Evolutionary conservation across 2,888 invertebrate genomes (phyloP), one percentile per base, ranked within the genome.

Genomic region (Cryptosula pallasiana): DNA sequence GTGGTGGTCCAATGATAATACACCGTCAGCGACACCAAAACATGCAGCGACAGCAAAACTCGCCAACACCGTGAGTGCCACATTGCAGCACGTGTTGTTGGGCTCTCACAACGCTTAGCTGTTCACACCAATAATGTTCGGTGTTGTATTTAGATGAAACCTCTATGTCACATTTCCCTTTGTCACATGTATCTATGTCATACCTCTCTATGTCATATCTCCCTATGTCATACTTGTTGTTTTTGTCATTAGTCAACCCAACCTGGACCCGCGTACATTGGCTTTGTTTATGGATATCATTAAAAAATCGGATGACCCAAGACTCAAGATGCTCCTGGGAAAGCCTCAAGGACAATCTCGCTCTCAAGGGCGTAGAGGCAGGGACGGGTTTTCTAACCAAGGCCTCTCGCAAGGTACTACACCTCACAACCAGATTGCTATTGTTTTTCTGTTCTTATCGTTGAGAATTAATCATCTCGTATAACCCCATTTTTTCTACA

Each of bases 1-100:
- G 57, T n/a, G 57, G 57, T 13, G 57, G 57, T 5, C 57, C 57
- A 23, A 57, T 57, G 57, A 57, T 23, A 57, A 5, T 57, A 23
- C 57, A 57, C 5, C 13, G 57, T 5, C 57, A 57, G 13, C 57
- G n/a, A 23, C 57, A 57, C 5, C 45, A 20, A 45, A 45, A 45
- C 45, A 45, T 45, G 45, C 45, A 5, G 20, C 45, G 45, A 20
- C 20, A 13, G n/a, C n/a, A n/a, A n/a, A n/a, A n/a, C n/a, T n/a
- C n/a, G n/a, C n/a, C n/a, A n/a, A n/a, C n/a, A n/a, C n/a, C n/a
- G n/a, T n/a, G n/a, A n/a, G n/a, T n/a, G n/a, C n/a, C n/a, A n/a
- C n/a, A n/a, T n/a, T n/a, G n/a, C n/a, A n/a, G n/a, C n/a, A n/a
- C n/a, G n/a, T n/a, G n/a, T n/a, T n/a, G n/a, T n/a, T n/a, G n/a